Percentiles rank a stretch among this genome's conserved stretches.
Evolutionary conservation across 2,797 vertebrate genomes (phyloP).

Genomic region (Sebastes aleutianus): DNA sequence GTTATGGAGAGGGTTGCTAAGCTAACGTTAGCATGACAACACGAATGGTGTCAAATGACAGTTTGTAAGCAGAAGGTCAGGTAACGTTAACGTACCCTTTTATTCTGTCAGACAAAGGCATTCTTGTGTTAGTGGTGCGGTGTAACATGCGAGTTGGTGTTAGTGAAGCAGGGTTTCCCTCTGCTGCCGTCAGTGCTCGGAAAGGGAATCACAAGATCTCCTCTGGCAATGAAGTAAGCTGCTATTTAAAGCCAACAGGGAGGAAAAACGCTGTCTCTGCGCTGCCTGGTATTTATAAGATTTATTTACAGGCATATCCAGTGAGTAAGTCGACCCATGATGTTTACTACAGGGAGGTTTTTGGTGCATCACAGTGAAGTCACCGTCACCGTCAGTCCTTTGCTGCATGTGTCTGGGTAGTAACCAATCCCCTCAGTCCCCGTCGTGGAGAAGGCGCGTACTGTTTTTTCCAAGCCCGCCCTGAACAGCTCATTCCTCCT

Average conservation of each 20-base stretch:
- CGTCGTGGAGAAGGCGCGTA: conserved; percentile 24
- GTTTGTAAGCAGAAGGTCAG: not conserved
- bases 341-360: conserved; percentile 37
- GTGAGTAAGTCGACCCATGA: not conserved
- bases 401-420: not conserved
- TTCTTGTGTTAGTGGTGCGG: not conserved
- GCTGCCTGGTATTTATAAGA: not conserved
- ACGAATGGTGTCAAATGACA: not conserved
- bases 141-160: not conserved
- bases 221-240: conserved; percentile 12
- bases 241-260: conserved; percentile 46
- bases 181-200: not conserved
- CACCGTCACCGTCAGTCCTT: conserved; percentile 14
- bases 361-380: conserved; percentile 36
- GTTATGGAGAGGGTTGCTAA: not conserved
- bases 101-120: not conserved
- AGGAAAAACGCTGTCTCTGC: not conserved
- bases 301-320: not conserved
- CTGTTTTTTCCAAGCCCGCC: conserved; percentile 18
- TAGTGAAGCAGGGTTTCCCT: not conserved
- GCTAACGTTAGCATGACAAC: not conserved
- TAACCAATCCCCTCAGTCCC: conserved; percentile 43
- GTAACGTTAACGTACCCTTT: not conserved
- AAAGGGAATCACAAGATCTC: conserved; percentile 1
- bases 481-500: not conserved